Evolutionary conservation across 2,113 vertebrate genomes (phyloP).

Genomic region (Taurulus bubalis): DNA sequence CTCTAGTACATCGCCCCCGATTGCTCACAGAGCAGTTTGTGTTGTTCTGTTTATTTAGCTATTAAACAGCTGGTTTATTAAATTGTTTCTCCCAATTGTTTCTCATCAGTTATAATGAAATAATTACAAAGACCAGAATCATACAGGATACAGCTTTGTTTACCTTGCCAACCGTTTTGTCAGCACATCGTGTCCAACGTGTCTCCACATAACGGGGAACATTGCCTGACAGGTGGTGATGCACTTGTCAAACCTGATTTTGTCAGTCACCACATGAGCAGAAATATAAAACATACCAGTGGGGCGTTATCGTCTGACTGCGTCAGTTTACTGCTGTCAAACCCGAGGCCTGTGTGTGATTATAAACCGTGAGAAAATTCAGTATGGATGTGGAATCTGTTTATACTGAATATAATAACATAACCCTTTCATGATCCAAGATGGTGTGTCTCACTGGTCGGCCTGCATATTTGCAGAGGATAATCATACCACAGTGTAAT

Average conservation of each 20-base stretch:
- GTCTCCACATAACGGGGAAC: background rate
- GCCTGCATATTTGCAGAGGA: constrained; percentile 35
- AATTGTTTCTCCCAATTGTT: too few species aligned
- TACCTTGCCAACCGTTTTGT: background rate
- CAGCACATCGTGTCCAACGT: background rate
- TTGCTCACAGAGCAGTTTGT: too few species aligned
- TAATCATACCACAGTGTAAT: constrained; percentile 9
- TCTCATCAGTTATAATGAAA: background rate
- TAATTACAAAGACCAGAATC: background rate
- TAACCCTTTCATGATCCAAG: background rate
- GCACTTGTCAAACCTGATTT: background rate
- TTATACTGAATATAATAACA: constrained; percentile 14
- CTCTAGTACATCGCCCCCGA: background rate
- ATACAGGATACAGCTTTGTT: background rate
- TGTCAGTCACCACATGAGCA: background rate
- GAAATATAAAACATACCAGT: background rate
- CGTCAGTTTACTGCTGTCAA: background rate
- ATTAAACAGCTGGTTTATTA: background rate
- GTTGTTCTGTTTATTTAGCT: too few species aligned
- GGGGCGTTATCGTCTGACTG: background rate
- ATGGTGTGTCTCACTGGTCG: constrained; percentile 15
- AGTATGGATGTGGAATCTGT: background rate
- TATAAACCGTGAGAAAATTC: constrained; percentile 44
- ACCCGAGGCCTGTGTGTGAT: background rate
- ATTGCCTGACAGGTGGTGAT: background rate